A percentile compares a stretch with the other conserved stretches of the same genome.
These are phyloP conservation scores for Morone chrysops DNA, from an alignment of 2,113 vertebrate genomes.

Conservation along the genomic window DNA sequence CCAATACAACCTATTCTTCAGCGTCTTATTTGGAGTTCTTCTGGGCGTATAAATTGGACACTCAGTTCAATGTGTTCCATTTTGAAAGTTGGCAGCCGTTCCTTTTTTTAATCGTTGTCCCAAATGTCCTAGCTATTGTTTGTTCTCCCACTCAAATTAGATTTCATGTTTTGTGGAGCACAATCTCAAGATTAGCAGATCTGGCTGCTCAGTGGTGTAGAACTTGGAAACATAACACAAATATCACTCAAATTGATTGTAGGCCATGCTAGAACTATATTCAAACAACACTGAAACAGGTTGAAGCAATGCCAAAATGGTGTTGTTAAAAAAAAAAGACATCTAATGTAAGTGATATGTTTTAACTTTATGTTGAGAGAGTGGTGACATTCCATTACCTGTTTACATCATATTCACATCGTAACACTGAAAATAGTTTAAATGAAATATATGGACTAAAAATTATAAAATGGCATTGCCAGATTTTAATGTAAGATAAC, in stretches of 20 bases:
- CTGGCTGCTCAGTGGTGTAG: constrained; percentile 26
- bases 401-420: neutral
- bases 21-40: constrained; percentile 34
- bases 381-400: neutral
- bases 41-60: constrained; percentile 40
- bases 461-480: neutral
- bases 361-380: neutral
- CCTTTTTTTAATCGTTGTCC: constrained; percentile 54
- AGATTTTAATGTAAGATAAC: neutral
- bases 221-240: constrained; percentile 33
- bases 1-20: neutral
- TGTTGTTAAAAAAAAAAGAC: neutral
- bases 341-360: neutral
- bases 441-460: neutral
- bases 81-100: constrained; percentile 56
- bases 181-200: constrained; percentile 48
- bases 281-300: constrained; percentile 7
- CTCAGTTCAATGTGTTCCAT: constrained; percentile 35
- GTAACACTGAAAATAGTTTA: neutral
- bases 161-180: constrained; percentile 55
- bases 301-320: neutral
- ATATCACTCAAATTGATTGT: constrained; percentile 17
- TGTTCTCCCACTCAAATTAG: constrained; percentile 61
- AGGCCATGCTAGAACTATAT: neutral
- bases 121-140: constrained; percentile 61